These are phyloP conservation scores for Eudemis profundana DNA, from an alignment of 2,888 invertebrate genomes.

Conservation along the genomic window DNA sequence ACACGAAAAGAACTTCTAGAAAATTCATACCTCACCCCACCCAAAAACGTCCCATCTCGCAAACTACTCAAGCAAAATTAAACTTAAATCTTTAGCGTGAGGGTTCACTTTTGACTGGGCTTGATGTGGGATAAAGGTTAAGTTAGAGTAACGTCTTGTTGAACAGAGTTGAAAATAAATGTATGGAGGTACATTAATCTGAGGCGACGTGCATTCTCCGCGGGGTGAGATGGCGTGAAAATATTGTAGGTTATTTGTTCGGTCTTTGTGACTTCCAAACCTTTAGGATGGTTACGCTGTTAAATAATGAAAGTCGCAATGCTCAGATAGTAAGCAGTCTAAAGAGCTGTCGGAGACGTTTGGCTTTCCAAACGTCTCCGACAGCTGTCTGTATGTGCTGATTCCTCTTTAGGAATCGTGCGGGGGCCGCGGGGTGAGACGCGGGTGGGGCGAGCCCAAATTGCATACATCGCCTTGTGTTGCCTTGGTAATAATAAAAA, in stretches of 20 bases:
- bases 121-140: constrained; percentile 47
- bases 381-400: no score
- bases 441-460: no score
- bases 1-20: constrained; percentile 80
- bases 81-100: constrained; percentile 2
- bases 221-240: constrained; percentile 83
- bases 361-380: no score
- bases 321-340: no score
- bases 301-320: constrained; percentile 6
- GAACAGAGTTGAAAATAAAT: constrained; percentile 75
- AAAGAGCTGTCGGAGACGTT: no score
- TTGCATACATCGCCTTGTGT: no score
- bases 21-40: constrained; percentile 70
- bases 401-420: no score
- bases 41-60: constrained; percentile 51
- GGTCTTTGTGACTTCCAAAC: constrained; percentile 49
- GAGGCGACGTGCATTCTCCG: constrained; percentile 80
- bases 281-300: background rate
- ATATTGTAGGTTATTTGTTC: constrained; percentile 82
- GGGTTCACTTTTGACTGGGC: constrained; percentile 50
- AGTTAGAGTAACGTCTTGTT: constrained; percentile 62
- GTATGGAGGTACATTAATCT: constrained; percentile 84
- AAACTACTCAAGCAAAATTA: constrained; percentile 24
- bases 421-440: no score
- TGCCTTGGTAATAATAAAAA: no score